Conservation (phyloP, 2,888 invertebrate genomes). For the Patella depressa region DNA sequence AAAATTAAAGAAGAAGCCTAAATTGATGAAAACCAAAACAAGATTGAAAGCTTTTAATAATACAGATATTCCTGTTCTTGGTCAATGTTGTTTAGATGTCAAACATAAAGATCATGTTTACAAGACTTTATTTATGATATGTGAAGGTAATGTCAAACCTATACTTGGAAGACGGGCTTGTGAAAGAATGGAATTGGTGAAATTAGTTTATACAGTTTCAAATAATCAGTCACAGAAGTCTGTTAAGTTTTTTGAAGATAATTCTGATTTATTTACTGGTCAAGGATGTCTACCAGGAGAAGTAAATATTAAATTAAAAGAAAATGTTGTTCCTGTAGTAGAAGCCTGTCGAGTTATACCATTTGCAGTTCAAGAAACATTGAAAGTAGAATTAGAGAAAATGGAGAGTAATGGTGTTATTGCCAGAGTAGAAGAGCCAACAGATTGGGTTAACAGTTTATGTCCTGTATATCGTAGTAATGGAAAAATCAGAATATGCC, state of each 20-base stretch:
- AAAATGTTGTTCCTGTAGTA: slow-evolving; percentile 36
- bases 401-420: slow-evolving; percentile 37
- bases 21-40: background rate
- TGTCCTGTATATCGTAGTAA: slow-evolving; percentile 37
- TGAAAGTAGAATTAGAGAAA: slow-evolving; percentile 36
- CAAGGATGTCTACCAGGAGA: slow-evolving; percentile 39
- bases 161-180: slow-evolving; percentile 20
- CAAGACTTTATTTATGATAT: slow-evolving; percentile 19
- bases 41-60: slow-evolving; percentile 9
- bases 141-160: background rate
- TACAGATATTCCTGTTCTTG: background rate
- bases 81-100: slow-evolving; percentile 9
- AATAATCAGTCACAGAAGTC: slow-evolving; percentile 12
- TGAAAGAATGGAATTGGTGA: slow-evolving; percentile 22
- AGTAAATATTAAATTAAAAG: slow-evolving; percentile 31
- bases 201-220: slow-evolving; percentile 16
- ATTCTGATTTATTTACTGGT: slow-evolving; percentile 32
- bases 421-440: slow-evolving; percentile 39
- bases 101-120: slow-evolving; percentile 16
- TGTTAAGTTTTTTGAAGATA: slow-evolving; percentile 16
- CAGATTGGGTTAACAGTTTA: slow-evolving; percentile 45
- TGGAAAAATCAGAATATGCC: slow-evolving; percentile 42
- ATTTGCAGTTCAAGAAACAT: slow-evolving; percentile 30
- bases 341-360: slow-evolving; percentile 39
- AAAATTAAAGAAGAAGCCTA: slow-evolving; percentile 6